phyloP scores from a whole-genome alignment of 2,113 vertebrate genomes.

The Oophaga pumilio region DNA sequence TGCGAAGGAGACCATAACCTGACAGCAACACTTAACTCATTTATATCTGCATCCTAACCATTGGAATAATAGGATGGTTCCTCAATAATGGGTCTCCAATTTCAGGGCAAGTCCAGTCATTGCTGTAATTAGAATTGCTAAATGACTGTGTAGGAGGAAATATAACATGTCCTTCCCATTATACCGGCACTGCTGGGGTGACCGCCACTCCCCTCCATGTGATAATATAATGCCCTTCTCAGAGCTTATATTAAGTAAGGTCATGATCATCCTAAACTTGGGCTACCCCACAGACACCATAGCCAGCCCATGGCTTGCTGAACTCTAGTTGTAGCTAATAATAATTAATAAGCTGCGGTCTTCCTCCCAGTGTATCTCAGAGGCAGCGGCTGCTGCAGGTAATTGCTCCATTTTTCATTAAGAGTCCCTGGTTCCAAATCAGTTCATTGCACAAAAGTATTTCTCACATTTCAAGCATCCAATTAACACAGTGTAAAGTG shows the following conservation, averaged over 20 bases:
- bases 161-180: neutral
- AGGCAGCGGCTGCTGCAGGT: neutral
- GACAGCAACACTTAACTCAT: neutral
- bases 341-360: no score
- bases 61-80: neutral
- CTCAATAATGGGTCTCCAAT: neutral
- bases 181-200: no score
- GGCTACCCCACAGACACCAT: neutral
- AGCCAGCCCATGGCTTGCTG: neutral
- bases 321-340: neutral
- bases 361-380: no score
- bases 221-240: no score
- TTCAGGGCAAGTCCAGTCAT: neutral
- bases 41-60: neutral
- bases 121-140: no score
- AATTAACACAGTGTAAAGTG: conserved; percentile 31
- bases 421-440: neutral
- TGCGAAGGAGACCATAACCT: neutral
- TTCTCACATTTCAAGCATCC: conserved; percentile 62
- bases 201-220: no score
- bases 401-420: neutral
- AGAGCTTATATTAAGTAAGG: neutral
- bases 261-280: neutral
- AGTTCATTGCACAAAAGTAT: conserved; percentile 16
- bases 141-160: no score